Evolutionary conservation across 2,113 vertebrate genomes (phyloP).

Genomic region (Mirza zaza): DNA sequence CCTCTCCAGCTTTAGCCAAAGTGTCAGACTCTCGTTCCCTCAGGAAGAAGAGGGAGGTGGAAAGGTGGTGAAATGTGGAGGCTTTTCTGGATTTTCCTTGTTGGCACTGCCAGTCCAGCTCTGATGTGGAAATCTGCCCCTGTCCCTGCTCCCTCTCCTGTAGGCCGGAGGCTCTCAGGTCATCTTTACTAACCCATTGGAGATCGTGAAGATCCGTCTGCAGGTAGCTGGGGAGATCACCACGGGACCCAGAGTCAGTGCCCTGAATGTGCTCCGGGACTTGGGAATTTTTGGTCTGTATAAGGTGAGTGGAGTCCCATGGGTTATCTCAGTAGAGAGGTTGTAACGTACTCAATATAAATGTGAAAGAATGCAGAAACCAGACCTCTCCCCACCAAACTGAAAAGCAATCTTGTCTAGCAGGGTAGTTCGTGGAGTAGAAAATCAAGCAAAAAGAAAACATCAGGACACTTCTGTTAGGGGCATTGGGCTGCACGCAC

Average conservation of each 20-base stretch:
- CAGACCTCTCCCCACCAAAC: neutral
- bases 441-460: constrained; percentile 74
- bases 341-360: constrained; percentile 38
- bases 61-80: neutral
- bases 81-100: neutral
- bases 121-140: neutral
- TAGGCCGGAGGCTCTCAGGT: constrained; percentile 91
- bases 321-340: neutral
- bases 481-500: constrained; percentile 70
- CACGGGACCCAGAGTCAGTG: constrained; percentile 89
- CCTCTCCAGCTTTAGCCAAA: neutral
- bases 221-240: constrained; percentile 96
- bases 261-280: constrained; percentile 87
- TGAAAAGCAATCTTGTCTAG: constrained; percentile 74
- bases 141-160: constrained; percentile 59
- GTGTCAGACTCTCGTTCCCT: neutral
- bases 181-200: constrained; percentile 90
- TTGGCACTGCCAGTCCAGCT: neutral
- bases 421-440: constrained; percentile 68
- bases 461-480: constrained; percentile 45
- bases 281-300: constrained; percentile 89
- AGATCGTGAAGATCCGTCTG: constrained; percentile 98
- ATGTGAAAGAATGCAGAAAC: constrained; percentile 20
- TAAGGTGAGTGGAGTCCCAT: constrained; percentile 83
- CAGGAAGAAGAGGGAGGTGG: neutral